Evolutionary conservation across 2,113 vertebrate species (phyloP).

Genomic region (Pseudolaguvia tuberculata): DNA sequence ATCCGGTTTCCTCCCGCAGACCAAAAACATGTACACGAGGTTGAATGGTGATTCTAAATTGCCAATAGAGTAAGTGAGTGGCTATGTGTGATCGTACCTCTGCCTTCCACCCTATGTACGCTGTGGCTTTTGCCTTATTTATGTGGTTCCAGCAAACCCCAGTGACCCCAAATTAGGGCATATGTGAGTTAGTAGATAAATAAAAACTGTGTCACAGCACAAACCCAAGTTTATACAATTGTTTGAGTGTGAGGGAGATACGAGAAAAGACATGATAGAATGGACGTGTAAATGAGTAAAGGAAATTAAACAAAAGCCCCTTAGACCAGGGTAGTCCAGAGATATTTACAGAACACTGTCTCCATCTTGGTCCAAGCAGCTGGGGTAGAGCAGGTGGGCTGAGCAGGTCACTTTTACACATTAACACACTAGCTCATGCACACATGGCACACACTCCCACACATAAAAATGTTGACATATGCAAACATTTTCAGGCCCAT

Average conservation of each 20-base stretch:
- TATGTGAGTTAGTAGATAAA: too few relatives aligned
- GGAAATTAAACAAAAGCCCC: conserved; percentile 44
- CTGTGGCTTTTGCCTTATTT: too few relatives aligned
- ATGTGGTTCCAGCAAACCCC: too few relatives aligned
- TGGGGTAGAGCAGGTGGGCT: conserved; percentile 69
- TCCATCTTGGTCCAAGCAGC: conserved; percentile 60
- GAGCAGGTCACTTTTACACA: conserved; percentile 70
- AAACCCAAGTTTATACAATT: background rate
- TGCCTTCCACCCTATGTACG: too few relatives aligned
- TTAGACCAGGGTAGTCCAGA: conserved; percentile 56
- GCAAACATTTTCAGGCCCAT: conserved; percentile 42
- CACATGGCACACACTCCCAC: conserved; percentile 31
- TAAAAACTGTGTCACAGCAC: background rate
- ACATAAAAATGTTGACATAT: conserved; percentile 38
- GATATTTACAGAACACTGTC: conserved; percentile 63
- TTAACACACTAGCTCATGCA: conserved; percentile 60
- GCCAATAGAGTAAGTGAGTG: too few relatives aligned
- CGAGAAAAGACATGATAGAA: conserved; percentile 10
- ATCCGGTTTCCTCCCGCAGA: too few relatives aligned
- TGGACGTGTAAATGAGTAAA: conserved; percentile 30
- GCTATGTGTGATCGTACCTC: too few relatives aligned
- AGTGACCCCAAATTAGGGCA: too few relatives aligned
- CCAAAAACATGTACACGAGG: too few relatives aligned
- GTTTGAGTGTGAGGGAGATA: conserved; percentile 4
- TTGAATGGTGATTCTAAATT: too few relatives aligned